Evolutionary conservation across 1,140 invertebrate species (phyloP).

Genomic region (Achroia grisella): DNA sequence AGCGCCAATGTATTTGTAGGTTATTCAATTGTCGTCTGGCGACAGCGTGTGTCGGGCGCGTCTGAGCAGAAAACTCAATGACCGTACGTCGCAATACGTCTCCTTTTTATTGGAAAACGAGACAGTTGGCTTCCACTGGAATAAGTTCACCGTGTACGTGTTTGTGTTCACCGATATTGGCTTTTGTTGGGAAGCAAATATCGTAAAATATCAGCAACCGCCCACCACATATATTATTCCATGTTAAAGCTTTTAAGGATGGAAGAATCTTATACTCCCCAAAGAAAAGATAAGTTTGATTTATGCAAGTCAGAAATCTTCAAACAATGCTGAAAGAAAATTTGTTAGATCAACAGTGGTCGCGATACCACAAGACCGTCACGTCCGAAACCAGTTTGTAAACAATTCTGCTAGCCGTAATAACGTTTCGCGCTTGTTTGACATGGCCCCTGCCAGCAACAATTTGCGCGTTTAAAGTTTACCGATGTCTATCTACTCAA

Average conservation of each 20-base stretch:
- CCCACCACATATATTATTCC: constrained; percentile 3
- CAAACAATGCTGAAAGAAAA: constrained; percentile 25
- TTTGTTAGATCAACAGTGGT: constrained; percentile 15
- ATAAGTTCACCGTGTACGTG: constrained; percentile 48
- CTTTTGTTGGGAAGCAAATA: constrained; percentile 46
- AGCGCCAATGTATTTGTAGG: constrained; percentile 15
- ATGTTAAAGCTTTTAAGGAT: not conserved
- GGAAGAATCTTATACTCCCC: too few species aligned
- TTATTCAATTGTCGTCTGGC: constrained; percentile 21
- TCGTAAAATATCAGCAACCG: constrained; percentile 22
- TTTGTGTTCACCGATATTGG: constrained; percentile 45
- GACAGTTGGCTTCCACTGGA: constrained; percentile 53
- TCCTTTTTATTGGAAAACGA: constrained; percentile 64
- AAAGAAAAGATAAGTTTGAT: not conserved
- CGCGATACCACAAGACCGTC: constrained; percentile 19
- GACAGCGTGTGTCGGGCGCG: constrained; percentile 26
- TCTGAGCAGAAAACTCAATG: constrained; percentile 62
- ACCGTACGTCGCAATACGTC: constrained; percentile 54
- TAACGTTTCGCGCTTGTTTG: constrained; percentile 36
- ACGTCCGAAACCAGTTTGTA: constrained; percentile 41
- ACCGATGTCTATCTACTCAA: not conserved
- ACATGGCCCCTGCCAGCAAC: constrained; percentile 9
- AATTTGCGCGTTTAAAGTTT: too few species aligned
- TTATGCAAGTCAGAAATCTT: too few species aligned
- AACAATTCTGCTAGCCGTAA: constrained; percentile 38